Percentiles rank a stretch among this genome's conserved stretches.
Evolutionary conservation across 2,888 invertebrate species (phyloP).

Genomic region (Chromoteleia sp.): DNA sequence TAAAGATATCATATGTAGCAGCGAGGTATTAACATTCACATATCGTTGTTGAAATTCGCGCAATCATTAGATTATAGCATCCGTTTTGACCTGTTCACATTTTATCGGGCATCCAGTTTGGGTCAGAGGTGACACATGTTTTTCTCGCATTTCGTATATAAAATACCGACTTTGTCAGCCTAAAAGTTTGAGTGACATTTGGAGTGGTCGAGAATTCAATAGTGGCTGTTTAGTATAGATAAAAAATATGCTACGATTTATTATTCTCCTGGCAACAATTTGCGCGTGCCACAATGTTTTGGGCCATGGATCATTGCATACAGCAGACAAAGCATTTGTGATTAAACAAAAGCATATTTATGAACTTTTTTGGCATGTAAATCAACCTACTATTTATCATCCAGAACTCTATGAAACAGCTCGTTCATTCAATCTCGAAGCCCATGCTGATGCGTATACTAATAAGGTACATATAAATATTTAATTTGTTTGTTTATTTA

Average conservation of each 20-base stretch:
- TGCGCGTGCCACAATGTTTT: slow-evolving; percentile 35
- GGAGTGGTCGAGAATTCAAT: slow-evolving; percentile 10
- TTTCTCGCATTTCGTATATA: slow-evolving; percentile 42
- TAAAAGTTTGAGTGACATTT: slow-evolving; percentile 34
- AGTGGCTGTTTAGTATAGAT: background rate
- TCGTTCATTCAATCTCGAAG: slow-evolving; percentile 74
- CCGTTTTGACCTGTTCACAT: slow-evolving; percentile 9
- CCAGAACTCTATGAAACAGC: slow-evolving; percentile 77
- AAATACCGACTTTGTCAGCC: slow-evolving; percentile 29
- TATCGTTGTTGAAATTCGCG: slow-evolving; percentile 35
- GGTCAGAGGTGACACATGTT: slow-evolving; percentile 49
- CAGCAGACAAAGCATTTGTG: slow-evolving; percentile 73
- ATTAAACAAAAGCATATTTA: slow-evolving; percentile 85
- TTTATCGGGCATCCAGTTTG: slow-evolving; percentile 24
- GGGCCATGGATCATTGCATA: slow-evolving; percentile 53
- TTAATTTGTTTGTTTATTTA: slow-evolving; percentile 3
- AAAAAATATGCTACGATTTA: slow-evolving; percentile 34
- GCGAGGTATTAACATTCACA: slow-evolving; percentile 6
- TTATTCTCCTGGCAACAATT: slow-evolving; percentile 26
- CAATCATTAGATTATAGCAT: slow-evolving; percentile 29
- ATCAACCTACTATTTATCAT: slow-evolving; percentile 80
- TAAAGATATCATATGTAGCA: slow-evolving; percentile 11
- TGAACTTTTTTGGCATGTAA: slow-evolving; percentile 85
- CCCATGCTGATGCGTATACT: slow-evolving; percentile 68
- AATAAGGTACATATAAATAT: slow-evolving; percentile 73